These are phyloP conservation scores for Nycticorax nycticorax DNA, from an alignment of 2,113 vertebrate genomes.

Conservation along the genomic window DNA sequence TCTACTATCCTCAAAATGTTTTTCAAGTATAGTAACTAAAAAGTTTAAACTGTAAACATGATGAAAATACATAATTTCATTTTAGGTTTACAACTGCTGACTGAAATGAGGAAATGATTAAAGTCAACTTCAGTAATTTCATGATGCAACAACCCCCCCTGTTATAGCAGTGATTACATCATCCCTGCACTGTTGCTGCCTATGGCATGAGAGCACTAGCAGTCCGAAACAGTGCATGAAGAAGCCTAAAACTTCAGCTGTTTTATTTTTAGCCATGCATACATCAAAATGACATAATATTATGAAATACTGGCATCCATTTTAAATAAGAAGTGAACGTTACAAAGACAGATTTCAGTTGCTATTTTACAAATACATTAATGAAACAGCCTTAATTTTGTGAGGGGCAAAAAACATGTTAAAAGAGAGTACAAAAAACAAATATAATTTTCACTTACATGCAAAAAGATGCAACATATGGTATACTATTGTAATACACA, in stretches of 20 bases:
- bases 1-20: not conserved
- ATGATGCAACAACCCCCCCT: not conserved
- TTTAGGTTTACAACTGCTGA: not conserved
- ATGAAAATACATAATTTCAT: not conserved
- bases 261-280: not conserved
- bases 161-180: not conserved
- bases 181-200: not conserved
- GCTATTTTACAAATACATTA: not conserved
- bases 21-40: not conserved
- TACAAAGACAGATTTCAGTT: not conserved
- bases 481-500: not conserved
- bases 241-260: not conserved
- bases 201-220: not conserved
- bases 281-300: not conserved
- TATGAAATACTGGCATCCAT: not conserved
- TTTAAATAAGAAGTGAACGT: not conserved
- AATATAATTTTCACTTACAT: not conserved
- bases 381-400: not conserved
- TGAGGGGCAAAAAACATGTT: not conserved
- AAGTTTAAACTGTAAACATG: not conserved
- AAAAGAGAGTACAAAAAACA: not conserved
- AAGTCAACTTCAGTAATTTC: not conserved
- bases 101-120: not conserved
- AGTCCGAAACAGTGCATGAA: not conserved
- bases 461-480: not conserved